Percentiles rank a stretch among this genome's conserved stretches.
Conservation (phyloP, 2,797 vertebrate species). For the Bradypodion pumilum region DNA sequence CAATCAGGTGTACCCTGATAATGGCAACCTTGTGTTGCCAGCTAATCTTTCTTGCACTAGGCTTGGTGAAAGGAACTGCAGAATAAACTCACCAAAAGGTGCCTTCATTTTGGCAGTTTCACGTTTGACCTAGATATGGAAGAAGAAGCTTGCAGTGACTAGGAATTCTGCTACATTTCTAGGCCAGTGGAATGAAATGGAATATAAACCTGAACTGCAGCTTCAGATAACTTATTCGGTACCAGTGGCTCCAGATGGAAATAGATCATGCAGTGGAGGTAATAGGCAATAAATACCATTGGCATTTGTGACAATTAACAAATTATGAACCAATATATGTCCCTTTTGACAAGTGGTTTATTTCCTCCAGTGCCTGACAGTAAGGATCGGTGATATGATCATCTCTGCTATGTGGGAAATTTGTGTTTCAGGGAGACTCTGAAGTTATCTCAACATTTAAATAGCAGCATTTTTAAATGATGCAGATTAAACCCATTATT, state of each 20-base stretch:
- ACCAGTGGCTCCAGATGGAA: background rate
- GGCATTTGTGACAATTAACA: background rate
- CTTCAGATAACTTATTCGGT: background rate
- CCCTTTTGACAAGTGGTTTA: background rate
- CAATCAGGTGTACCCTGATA: too few relatives aligned
- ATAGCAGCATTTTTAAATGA: background rate
- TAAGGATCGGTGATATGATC: too few relatives aligned
- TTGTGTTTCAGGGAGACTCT: background rate
- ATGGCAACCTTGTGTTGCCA: too few relatives aligned
- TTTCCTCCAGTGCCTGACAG: background rate
- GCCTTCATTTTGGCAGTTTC: too few relatives aligned
- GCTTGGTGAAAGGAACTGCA: too few relatives aligned
- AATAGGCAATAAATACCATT: background rate
- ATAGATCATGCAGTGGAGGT: background rate
- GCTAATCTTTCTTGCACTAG: too few relatives aligned
- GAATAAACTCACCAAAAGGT: too few relatives aligned
- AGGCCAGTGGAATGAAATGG: background rate
- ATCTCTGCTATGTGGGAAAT: background rate
- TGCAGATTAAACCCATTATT: background rate
- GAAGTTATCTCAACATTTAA: background rate
- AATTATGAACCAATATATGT: background rate
- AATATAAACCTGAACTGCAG: background rate
- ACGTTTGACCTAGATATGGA: too few relatives aligned
- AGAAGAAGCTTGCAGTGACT: too few relatives aligned
- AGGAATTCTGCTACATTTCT: background rate